phyloP scores from a whole-genome alignment of 1,140 invertebrate species.

The Plectrocnemia conspersa region DNA sequence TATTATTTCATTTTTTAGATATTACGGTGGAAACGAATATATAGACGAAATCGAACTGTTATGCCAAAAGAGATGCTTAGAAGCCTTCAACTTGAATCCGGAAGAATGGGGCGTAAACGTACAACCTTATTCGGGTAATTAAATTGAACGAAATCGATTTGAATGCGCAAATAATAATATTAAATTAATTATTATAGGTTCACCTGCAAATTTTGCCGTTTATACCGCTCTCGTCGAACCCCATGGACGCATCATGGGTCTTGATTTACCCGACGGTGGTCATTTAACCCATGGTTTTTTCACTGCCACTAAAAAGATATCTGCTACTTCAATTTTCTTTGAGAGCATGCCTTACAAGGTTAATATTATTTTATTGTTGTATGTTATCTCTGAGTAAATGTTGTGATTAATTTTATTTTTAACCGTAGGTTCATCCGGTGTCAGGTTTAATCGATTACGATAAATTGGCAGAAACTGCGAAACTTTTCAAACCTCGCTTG shows the following conservation, averaged over 20 bases:
- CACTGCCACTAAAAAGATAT: constrained; percentile 87
- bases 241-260: constrained; percentile 94
- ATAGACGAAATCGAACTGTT: constrained; percentile 92
- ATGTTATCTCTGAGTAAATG: too few relatives aligned
- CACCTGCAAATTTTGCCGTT: constrained; percentile 96
- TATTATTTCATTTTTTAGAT: constrained; percentile 51
- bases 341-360: constrained; percentile 98
- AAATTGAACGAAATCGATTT: background rate
- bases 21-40: constrained; percentile 95
- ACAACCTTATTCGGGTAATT: constrained; percentile 79
- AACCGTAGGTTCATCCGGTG: constrained; percentile 59
- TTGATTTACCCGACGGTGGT: constrained; percentile 94
- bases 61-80: constrained; percentile 80
- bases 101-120: constrained; percentile 97
- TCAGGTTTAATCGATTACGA: constrained; percentile 96
- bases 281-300: constrained; percentile 95
- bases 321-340: constrained; percentile 96
- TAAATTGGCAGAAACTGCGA: constrained; percentile 73
- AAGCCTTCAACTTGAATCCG: constrained; percentile 77
- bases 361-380: constrained; percentile 43
- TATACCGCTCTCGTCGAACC: constrained; percentile 84
- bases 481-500: constrained; percentile 84
- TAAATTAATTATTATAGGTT: constrained; percentile 56
- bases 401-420: constrained; percentile 18
- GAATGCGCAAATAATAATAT: background rate